Conservation (phyloP, 2,888 invertebrate species). For the Lordiphosa fenestrarum region DNA sequence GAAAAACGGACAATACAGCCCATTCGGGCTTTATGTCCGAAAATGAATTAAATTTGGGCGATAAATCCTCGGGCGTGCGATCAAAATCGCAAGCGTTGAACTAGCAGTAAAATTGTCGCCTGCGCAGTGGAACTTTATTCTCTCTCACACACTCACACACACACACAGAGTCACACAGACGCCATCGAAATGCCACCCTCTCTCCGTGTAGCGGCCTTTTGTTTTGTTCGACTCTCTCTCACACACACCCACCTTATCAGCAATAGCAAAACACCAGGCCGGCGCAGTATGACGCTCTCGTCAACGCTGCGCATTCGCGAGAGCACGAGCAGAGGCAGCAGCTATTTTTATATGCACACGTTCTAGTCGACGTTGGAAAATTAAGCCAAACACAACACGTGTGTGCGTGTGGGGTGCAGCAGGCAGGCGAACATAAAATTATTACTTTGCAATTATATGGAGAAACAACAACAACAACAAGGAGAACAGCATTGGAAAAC, state of each 20-base stretch:
- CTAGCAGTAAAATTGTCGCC: conserved; percentile 60
- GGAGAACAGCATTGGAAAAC: conserved; percentile 15
- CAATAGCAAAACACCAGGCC: conserved; percentile 51
- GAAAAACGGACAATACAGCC: no score
- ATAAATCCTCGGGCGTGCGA: no score
- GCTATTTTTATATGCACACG: conserved; percentile 56
- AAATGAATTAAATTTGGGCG: no score
- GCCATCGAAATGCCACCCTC: conserved; percentile 45
- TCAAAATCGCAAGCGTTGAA: conserved; percentile 1
- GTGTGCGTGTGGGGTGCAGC: conserved; percentile 15
- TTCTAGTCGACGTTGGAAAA: conserved; percentile 41
- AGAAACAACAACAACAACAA: neutral
- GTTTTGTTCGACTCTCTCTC: conserved; percentile 15
- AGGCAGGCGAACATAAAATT: conserved; percentile 5
- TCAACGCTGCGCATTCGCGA: conserved; percentile 55
- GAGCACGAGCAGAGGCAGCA: conserved; percentile 35
- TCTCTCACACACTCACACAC: conserved; percentile 11
- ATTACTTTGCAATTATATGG: conserved; percentile 7
- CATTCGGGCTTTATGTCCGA: no score
- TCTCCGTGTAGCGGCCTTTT: conserved; percentile 37
- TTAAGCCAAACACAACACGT: conserved; percentile 28
- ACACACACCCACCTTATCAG: conserved; percentile 40
- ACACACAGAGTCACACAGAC: conserved; percentile 5
- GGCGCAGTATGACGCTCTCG: conserved; percentile 57
- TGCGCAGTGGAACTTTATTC: conserved; percentile 42